Base-by-base conservation (phyloP, 2,113 vertebrate genomes). In the Gnathonemus longibarbis region DNA sequence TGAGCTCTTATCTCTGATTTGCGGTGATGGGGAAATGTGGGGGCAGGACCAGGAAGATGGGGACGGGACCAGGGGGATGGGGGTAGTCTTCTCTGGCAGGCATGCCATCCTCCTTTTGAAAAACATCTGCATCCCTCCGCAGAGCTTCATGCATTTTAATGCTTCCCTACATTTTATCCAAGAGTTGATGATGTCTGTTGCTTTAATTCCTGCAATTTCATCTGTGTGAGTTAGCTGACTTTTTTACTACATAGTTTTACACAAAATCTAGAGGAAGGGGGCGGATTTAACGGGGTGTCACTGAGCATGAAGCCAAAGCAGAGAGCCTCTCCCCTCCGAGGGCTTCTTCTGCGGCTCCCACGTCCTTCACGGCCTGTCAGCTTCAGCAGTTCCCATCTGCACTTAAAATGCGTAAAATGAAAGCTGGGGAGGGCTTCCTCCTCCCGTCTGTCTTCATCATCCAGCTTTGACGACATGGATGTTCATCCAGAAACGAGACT, bases 1-100 rank as follows among this genome's bases (percentile, higher is more conserved):
- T 95, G 94, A 95, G 95, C 92, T 94, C 95, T 95, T 90, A 92
- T 93, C 91, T 94, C 91, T 94, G 93, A 94, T 91, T 91, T 93
- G 94, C 94, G 93, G 93, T 95, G 42, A 42, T 84, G 19, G 80
- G 35, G 11, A 5, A 15, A 53, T 53, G 94, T 93, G 93, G 94
- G 94, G 92, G 91, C 90, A 92, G 89, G 92, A 89, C 89, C 91
- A 91, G 90, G 87, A 91, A 90, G 89, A 8, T 92, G 91, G 91
- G 91, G 91, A 89, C 88, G 49, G 91, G 92, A 90, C 91, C 91
- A 87, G 13, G 88, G 92, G 91, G 88, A 90, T 84, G 93, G 92
- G 92, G 93, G 91, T 90, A n/a, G 93, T 89, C 70, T 56, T 83
- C 91, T 91, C 91, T 95, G 92, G 92, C 93, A 94, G 91, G 89